A percentile compares a stretch with the other conserved stretches of the same genome.
Evolutionary conservation across 2,797 vertebrate species (phyloP).

Genomic region (Vespertilio murinus): DNA sequence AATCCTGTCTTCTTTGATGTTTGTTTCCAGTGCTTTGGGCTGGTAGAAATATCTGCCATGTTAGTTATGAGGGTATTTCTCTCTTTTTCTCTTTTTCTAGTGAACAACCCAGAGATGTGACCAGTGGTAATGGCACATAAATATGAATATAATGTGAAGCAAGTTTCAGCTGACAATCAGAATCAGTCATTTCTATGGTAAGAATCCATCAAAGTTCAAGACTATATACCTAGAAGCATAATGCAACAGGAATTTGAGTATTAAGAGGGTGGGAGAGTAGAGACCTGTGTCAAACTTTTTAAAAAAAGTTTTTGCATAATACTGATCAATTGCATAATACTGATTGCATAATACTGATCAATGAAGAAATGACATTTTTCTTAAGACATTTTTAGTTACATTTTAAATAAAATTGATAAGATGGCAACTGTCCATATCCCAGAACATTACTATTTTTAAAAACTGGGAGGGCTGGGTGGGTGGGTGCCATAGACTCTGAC

Average conservation of each 20-base stretch:
- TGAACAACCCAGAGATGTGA: not conserved
- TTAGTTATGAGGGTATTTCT: not conserved
- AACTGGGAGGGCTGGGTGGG: not conserved
- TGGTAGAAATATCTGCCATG: not conserved
- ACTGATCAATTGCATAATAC: not conserved
- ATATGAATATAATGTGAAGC: not conserved
- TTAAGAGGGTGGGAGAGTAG: not conserved
- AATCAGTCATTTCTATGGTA: not conserved
- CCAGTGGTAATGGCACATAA: not conserved
- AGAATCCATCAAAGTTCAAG: not conserved
- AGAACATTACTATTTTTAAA: not conserved
- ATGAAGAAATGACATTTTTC: not conserved
- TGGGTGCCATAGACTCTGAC: not conserved
- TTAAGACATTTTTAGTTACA: not conserved
- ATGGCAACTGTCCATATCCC: not conserved
- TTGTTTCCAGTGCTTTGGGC: not conserved
- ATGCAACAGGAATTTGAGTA: not conserved
- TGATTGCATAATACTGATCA: not conserved
- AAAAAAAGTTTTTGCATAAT: not conserved
- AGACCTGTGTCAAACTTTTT: not conserved
- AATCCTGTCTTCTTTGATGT: not conserved
- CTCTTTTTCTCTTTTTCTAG: not conserved
- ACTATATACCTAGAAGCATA: not conserved
- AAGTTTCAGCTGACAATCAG: not conserved
- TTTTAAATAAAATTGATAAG: constrained; percentile 23